Percentiles rank a stretch among this genome's conserved stretches.
These are phyloP conservation scores for Xyrichtys novacula DNA, from an alignment of 2,797 vertebrate species.

Conservation along the genomic window DNA sequence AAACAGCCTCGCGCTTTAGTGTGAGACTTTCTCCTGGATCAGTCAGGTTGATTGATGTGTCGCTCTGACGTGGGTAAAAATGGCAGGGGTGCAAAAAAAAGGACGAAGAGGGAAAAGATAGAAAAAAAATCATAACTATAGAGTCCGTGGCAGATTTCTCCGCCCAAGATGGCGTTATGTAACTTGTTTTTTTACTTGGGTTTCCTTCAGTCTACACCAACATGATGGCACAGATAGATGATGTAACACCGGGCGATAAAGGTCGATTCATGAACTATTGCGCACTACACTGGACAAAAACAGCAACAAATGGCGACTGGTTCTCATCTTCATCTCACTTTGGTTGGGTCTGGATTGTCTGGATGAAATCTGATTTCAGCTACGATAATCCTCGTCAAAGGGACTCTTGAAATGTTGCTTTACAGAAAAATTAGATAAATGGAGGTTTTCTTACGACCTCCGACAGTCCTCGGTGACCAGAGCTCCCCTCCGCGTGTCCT, in stretches of 20 bases:
- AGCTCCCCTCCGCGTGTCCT: conserved; percentile 44
- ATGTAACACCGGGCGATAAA: background rate
- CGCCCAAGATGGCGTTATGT: background rate
- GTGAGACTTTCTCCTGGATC: too few species aligned
- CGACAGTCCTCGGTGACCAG: background rate
- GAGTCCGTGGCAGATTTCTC: too few species aligned
- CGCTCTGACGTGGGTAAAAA: too few species aligned
- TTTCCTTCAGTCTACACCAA: background rate
- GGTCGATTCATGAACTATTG: background rate
- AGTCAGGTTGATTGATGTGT: too few species aligned
- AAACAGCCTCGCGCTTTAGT: too few species aligned
- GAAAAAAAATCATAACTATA: too few species aligned
- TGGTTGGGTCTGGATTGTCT: background rate
- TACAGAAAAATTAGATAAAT: conserved; percentile 31
- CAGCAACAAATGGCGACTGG: background rate
- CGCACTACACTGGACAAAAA: background rate
- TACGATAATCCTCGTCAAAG: background rate
- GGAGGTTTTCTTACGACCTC: conserved; percentile 25
- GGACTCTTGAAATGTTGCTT: conserved; percentile 13
- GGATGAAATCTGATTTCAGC: conserved; percentile 9
- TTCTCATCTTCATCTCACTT: background rate
- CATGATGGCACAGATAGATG: background rate
- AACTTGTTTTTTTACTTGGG: background rate
- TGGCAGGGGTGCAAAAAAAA: too few species aligned
- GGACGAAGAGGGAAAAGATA: too few species aligned